Evolutionary conservation across 1,140 invertebrate genomes (phyloP).

Genomic region (Himalopsyche phryganea): DNA sequence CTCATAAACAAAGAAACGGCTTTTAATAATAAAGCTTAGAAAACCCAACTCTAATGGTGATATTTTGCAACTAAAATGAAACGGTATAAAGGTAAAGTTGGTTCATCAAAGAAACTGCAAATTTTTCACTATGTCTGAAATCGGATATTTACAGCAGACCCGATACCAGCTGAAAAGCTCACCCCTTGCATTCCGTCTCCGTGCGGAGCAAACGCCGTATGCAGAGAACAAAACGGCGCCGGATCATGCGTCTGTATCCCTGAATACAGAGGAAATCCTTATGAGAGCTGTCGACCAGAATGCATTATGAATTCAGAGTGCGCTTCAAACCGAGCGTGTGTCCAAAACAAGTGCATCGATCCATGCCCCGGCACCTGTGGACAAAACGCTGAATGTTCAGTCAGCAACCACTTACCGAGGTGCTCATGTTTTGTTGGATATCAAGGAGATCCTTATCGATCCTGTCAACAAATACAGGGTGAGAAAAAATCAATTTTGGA

Average conservation of each 20-base stretch:
- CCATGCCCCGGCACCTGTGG: constrained; percentile 67
- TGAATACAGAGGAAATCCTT: constrained; percentile 61
- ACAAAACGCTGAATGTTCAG: constrained; percentile 61
- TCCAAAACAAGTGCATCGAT: constrained; percentile 62
- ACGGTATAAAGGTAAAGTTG: no score
- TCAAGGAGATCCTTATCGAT: constrained; percentile 72
- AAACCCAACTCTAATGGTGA: no score
- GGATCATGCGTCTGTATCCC: constrained; percentile 62
- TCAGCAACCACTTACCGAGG: constrained; percentile 61
- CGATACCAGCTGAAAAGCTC: constrained; percentile 17
- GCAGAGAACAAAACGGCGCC: constrained; percentile 61
- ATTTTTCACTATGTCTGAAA: no score
- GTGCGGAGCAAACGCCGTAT: constrained; percentile 60
- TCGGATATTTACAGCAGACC: neutral
- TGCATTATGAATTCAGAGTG: constrained; percentile 66
- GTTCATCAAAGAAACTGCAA: no score
- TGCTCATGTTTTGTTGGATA: constrained; percentile 68
- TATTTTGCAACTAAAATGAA: no score
- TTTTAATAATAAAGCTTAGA: no score
- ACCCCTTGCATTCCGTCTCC: constrained; percentile 57
- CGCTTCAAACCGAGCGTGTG: constrained; percentile 58
- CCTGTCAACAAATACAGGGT: constrained; percentile 37
- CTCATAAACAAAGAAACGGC: no score
- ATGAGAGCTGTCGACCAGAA: constrained; percentile 64
- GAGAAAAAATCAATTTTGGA: constrained; percentile 29